Base-by-base conservation (phyloP, 1,140 invertebrate species). In the Dendroctonus ponderosae region DNA sequence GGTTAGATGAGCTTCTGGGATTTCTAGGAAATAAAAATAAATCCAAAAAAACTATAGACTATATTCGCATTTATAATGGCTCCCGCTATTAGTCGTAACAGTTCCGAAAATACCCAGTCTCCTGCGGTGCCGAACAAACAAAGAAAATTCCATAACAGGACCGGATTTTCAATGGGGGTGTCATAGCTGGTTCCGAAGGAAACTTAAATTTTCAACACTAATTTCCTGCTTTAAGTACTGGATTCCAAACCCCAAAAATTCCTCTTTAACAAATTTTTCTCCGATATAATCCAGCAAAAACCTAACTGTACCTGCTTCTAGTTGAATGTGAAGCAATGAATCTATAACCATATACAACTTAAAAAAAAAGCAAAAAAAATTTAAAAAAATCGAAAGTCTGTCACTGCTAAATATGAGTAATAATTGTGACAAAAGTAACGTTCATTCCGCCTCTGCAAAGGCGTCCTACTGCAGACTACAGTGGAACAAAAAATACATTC, bases 51-150 rank as follows among this genome's bases (percentile, higher is more conserved):
- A 41, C 15, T 59, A 37, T 41, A 56, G 37, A 62, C 46, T 56
- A 62, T 64, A 68, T 68, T 68, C 62, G 61, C 67, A 39, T 58
- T 57, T 50, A 42, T 58, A 52, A 58, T 57, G 54, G 56, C 53
- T 66, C 48, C 51, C 57, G 58, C 58, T 54, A 61, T 50, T 66
- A 52, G 52, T 40, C 39, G 67, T 64, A 64, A 68, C 48, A 68
- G 58, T 62, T 69, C 68, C 59, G 49, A 69, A 69, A 66, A 69
- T 69, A 69, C 42, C 44, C 37, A 59, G 46, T 69, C 68, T 69
- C 68, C 62, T 62, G 58, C 63, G 46, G 52, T 14, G 61, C 54
- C 42, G 37, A n/a, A 53, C 50, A 66, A 61, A 68, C 67, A 68
- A 68, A 68, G 62, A 49, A 56, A 51, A 68, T 68, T 68, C 61